phyloP scores from a whole-genome alignment of 2,113 vertebrate genomes.

The Paradoxurus hermaphroditus region DNA sequence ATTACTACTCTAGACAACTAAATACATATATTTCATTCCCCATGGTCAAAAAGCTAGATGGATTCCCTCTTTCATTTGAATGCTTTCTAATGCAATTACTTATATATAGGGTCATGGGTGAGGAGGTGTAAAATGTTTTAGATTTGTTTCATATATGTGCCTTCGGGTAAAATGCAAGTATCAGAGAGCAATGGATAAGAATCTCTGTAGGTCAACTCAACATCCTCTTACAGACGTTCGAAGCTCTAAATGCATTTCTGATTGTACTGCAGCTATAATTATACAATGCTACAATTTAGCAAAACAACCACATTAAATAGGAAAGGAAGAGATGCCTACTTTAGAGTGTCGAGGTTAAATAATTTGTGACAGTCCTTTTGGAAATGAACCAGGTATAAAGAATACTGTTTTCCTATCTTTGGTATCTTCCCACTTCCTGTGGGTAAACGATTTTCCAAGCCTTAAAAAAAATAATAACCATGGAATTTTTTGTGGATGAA shows the following conservation, averaged over 20 bases:
- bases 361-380: background rate
- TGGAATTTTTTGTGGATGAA: background rate
- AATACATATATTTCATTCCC: background rate
- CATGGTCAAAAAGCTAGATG: background rate
- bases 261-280: background rate
- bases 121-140: background rate
- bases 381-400: conserved; percentile 2
- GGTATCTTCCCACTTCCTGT: conserved; percentile 26
- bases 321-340: conserved; percentile 3
- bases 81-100: background rate
- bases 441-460: conserved; percentile 11
- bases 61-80: background rate
- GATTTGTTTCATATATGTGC: background rate
- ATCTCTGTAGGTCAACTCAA: background rate
- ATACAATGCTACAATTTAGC: background rate
- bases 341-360: background rate
- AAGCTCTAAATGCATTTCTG: background rate
- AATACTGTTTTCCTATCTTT: background rate
- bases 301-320: background rate
- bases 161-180: background rate
- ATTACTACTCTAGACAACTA: background rate
- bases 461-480: background rate
- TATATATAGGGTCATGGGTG: background rate
- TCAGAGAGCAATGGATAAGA: background rate
- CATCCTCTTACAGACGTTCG: background rate